phyloP scores from a whole-genome alignment of 1,140 invertebrate genomes.

The Ephestia elutella region DNA sequence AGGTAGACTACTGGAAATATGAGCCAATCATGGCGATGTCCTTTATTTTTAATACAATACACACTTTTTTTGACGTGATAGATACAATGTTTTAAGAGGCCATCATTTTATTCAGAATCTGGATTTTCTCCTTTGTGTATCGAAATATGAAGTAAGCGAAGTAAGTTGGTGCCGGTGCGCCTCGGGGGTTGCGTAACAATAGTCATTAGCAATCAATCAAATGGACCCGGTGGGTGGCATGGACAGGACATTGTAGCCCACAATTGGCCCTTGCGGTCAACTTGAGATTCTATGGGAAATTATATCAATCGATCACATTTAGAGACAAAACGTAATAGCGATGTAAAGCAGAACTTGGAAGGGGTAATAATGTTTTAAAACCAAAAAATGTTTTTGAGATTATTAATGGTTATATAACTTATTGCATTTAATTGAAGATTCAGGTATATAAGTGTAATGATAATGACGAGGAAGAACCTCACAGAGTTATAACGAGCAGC shows the following conservation, averaged over 20 bases:
- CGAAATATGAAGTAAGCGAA: constrained; percentile 47
- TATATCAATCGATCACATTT: constrained; percentile 2
- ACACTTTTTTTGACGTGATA: background rate
- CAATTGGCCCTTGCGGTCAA: constrained; percentile 52
- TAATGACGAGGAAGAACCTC: background rate
- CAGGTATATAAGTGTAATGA: background rate
- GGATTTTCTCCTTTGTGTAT: background rate
- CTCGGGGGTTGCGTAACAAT: constrained; percentile 51
- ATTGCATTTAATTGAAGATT: too few relatives aligned
- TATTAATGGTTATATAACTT: too few relatives aligned
- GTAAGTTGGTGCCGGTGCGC: constrained; percentile 22
- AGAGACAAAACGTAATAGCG: background rate
- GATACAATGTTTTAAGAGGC: background rate
- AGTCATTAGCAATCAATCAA: constrained; percentile 65
- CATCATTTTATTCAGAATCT: background rate
- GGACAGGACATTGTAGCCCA: constrained; percentile 27
- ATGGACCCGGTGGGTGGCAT: constrained; percentile 39
- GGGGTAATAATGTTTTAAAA: too few relatives aligned
- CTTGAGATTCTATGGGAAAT: constrained; percentile 19
- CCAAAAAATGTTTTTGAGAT: too few relatives aligned
- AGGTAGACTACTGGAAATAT: constrained; percentile 25
- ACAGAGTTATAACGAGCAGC: background rate
- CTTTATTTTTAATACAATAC: too few relatives aligned
- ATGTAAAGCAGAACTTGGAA: background rate
- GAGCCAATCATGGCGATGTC: constrained; percentile 20